Evolutionary conservation across 2,797 vertebrate species (phyloP).

Genomic region (Esox masquinongy): DNA sequence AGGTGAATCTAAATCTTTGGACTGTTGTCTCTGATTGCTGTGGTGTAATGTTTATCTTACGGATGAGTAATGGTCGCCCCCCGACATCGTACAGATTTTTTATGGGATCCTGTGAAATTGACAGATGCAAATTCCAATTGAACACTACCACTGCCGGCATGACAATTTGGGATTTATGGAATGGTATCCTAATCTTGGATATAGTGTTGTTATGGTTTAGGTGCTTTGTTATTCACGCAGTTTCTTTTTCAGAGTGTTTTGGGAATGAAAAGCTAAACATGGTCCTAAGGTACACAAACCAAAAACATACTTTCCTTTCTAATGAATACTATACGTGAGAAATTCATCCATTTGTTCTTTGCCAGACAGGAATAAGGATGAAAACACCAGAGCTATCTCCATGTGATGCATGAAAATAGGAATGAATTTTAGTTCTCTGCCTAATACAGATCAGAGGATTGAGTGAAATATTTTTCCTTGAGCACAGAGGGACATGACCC

Average conservation of each 20-base stretch:
- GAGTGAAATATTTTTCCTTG: conserved; percentile 14
- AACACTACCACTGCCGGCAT: conserved; percentile 18
- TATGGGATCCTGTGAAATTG: conserved; percentile 16
- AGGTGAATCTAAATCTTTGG: conserved; percentile 61
- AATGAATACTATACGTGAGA: not conserved
- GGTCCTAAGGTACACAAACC: not conserved
- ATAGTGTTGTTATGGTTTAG: conserved; percentile 14
- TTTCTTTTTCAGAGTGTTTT: conserved; percentile 8
- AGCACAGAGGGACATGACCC: conserved; percentile 29
- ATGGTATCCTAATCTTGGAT: conserved; percentile 28
- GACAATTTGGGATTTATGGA: conserved; percentile 37
- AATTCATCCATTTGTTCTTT: not conserved
- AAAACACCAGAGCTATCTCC: not conserved
- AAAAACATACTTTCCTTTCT: not conserved
- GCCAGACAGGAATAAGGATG: not conserved
- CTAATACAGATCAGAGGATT: conserved; percentile 6
- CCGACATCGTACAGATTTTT: conserved; percentile 35
- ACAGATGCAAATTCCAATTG: conserved; percentile 41
- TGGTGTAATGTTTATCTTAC: conserved; percentile 63
- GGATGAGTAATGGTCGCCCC: conserved; percentile 57
- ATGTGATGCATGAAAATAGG: not conserved
- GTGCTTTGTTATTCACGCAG: conserved; percentile 14
- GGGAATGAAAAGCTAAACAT: not conserved
- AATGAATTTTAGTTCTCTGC: conserved; percentile 5
- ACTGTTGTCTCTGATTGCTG: conserved; percentile 55